Evolutionary conservation across 1,140 invertebrate genomes (phyloP).

Genomic region (Drosophila watanabei): DNA sequence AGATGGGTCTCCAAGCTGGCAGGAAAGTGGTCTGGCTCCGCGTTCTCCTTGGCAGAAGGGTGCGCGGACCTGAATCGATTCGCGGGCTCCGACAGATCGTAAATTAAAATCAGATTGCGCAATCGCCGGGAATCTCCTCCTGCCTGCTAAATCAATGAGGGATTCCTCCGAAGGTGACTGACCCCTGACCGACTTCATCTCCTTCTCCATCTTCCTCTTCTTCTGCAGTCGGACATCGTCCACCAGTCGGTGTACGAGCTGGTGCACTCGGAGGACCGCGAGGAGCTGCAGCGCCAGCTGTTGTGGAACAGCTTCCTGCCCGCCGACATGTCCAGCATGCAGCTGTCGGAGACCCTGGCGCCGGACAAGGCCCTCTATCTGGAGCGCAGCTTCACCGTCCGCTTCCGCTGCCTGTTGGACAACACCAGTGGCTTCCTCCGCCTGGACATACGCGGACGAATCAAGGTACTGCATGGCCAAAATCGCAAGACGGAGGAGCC

Average conservation of each 20-base stretch:
- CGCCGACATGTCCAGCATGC: constrained; percentile 91
- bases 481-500: constrained; percentile 97
- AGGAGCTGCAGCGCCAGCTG: constrained; percentile 98
- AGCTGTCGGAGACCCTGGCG: constrained; percentile 93
- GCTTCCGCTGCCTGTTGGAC: constrained; percentile 99
- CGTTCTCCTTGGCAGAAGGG: background rate
- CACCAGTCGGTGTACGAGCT: constrained; percentile 99
- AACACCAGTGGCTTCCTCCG: constrained; percentile 99
- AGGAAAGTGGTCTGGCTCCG: constrained; percentile 1
- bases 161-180: constrained; percentile 32
- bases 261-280: constrained; percentile 99
- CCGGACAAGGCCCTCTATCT: constrained; percentile 95
- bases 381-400: constrained; percentile 97
- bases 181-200: constrained; percentile 33
- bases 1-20: background rate
- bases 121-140: constrained; percentile 74
- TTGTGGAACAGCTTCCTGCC: constrained; percentile 98
- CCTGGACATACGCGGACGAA: constrained; percentile 97
- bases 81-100: constrained; percentile 52
- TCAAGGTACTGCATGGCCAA: constrained; percentile 98
- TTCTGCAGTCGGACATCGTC: constrained; percentile 97
- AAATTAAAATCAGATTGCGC: constrained; percentile 85
- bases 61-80: constrained; percentile 42
- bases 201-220: background rate
- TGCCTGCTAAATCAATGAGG: constrained; percentile 62